Evolutionary conservation across 2,113 vertebrate genomes (phyloP), one percentile per base, ranked within the genome.

Genomic region (Nematolebias whitei): DNA sequence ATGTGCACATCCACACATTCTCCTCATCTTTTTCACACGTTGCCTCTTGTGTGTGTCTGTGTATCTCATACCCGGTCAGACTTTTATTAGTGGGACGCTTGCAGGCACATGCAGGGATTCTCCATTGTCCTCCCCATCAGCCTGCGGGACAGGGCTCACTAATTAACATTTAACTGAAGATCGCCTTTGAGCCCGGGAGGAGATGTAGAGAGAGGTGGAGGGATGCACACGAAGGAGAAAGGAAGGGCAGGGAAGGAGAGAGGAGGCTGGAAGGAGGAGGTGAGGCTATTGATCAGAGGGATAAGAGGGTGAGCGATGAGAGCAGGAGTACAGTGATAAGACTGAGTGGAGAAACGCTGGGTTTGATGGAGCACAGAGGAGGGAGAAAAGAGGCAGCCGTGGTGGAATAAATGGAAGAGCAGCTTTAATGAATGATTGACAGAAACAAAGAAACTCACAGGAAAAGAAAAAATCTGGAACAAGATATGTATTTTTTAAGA

Each of bases 141-240:
- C 87, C 83, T 54, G 83, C 77, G 67, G 85, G 85, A 87, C 70
- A 80, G 74, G 77, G 63, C 61, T 75, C 73, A 65, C 87, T 91
- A 91, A 90, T 91, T 91, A 91, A 91, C 89, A 91, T 90, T 85
- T 90, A 90, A 90, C 87, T 63, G 79, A 84, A 83, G 83, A 74
- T 78, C 22, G 69, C 84, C 82, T 87, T 77, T 48, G 18, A 91
- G 83, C 70, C 68, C 48, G 63, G 73, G 74, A 63, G 74, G 83
- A 79, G 87, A 79, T 76, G 63, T 20, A 18, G 58, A 64, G 86
- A 87, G 53, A 59, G 57, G 61, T 50, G 68, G 78, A 65, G 20
- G 73, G 65, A 71, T 56, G 52, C 57, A 51, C 45, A 19, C 23
- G 74, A 55, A 75, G 57, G 57, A 63, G 68, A 58, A 12, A 49